Evolutionary conservation across 2,113 vertebrate species (phyloP).

Genomic region (Grus americana): DNA sequence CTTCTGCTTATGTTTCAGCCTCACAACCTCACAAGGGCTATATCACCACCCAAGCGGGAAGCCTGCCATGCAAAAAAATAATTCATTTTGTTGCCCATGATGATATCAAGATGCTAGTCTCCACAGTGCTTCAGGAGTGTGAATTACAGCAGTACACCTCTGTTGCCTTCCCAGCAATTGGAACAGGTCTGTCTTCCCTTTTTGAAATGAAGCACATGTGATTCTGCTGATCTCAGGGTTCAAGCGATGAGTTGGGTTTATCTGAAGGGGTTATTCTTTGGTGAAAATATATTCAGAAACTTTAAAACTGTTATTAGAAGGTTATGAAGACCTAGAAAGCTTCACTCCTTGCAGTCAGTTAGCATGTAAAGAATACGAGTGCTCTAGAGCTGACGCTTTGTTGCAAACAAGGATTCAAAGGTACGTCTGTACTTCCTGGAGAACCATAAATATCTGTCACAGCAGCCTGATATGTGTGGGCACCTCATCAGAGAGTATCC

Average conservation of each 20-base stretch:
- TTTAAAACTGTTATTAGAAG: not conserved
- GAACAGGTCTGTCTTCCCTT: conserved; percentile 82
- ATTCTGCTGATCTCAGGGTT: not conserved
- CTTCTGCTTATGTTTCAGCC: conserved; percentile 68
- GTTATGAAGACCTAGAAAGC: not conserved
- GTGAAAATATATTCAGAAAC: not conserved
- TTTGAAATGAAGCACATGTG: not conserved
- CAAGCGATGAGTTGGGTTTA: not conserved
- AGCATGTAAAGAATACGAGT: not conserved
- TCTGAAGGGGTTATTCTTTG: not conserved
- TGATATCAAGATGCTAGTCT: conserved; percentile 62
- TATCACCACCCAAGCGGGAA: conserved; percentile 82
- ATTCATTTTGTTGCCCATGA: conserved; percentile 76
- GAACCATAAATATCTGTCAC: not conserved
- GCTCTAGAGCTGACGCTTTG: not conserved
- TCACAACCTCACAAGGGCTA: conserved; percentile 28
- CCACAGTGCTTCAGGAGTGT: conserved; percentile 76
- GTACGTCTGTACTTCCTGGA: not conserved
- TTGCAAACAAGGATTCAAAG: not conserved
- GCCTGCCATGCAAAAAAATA: conserved; percentile 83
- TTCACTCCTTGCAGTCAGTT: not conserved
- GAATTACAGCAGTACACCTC: conserved; percentile 68
- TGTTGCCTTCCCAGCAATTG: conserved; percentile 87
- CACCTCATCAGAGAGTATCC: not conserved
- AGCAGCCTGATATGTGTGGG: not conserved